phyloP scores from a whole-genome alignment of 2,113 vertebrate genomes.

The Baryphthengus martii region DNA sequence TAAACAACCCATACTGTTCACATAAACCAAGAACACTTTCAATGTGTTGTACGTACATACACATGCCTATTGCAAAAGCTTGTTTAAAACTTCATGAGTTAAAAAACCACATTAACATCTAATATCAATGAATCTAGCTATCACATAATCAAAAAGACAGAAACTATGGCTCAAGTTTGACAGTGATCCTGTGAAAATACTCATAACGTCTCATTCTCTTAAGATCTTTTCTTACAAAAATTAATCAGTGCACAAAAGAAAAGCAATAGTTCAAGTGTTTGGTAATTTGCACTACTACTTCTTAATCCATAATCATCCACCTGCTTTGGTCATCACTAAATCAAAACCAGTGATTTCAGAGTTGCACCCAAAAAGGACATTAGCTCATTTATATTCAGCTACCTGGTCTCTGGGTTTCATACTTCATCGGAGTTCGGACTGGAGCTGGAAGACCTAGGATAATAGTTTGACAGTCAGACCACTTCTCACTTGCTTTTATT shows the following conservation, averaged over 20 bases:
- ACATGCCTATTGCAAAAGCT: background rate
- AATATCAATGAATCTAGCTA: too few relatives aligned
- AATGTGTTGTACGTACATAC: fast-evolving
- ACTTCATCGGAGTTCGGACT: background rate
- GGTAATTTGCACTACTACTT: background rate
- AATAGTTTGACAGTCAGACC: conserved; percentile 30
- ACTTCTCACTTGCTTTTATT: background rate
- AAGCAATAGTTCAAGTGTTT: background rate
- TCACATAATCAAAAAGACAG: background rate
- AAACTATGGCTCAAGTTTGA: background rate
- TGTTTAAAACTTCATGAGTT: background rate
- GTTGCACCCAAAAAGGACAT: background rate
- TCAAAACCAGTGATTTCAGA: background rate
- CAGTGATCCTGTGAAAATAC: background rate
- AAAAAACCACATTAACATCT: background rate
- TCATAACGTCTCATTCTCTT: background rate
- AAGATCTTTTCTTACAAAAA: background rate
- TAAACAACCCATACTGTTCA: background rate
- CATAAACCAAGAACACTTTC: too few relatives aligned
- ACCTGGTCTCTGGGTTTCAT: conserved; percentile 11
- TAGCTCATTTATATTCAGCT: background rate
- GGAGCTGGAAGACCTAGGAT: conserved; percentile 10
- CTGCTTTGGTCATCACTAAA: background rate
- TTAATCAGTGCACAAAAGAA: background rate
- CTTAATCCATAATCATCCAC: background rate